Base-by-base conservation (phyloP, 2,888 invertebrate species). In the Toxonevra muliebris region DNA sequence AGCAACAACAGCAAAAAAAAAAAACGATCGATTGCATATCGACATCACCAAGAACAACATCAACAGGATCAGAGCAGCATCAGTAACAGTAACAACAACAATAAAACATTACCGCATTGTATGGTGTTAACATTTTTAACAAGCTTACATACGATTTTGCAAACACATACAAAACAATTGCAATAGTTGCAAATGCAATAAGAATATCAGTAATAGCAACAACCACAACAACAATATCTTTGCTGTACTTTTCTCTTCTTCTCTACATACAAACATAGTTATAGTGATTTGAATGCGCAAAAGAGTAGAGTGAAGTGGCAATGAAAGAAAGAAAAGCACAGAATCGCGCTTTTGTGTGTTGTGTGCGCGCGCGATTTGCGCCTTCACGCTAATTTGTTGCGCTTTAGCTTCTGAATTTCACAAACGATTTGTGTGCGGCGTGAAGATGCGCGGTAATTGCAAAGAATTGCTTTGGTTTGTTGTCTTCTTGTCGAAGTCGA, bases 371-470 rank as follows among this genome's bases (percentile, higher is more conserved):
- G 74, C 73, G 72, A 74, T 75, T 76, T 76, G 74, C 75, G 74
- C 75, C 75, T 76, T 76, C 74, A 75, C 75, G 75, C 74, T 75
- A 76, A 76, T 76, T 76, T 76, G 74, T 74, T 74, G 75, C 73
- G 74, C 71, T 71, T 69, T 72, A 66, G 75, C 75, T 76, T 75
- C 74, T 76, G 73, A 74, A 76, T 73, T 76, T 72, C 70, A 69
- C 68, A 63, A 64, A 64, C 64, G 63, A 69, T 68, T 65, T 68
- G 43, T 58, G 62, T 68, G 65, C 40, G 43, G 59, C 50, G 17
- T 48, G 17, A 58, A 66, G 65, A 68, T 69, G 57, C 17, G 15
- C 54, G 63, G 48, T 50, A 68, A 59, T 61, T 66, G 63, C 50
- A 62, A 10, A 52, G 59, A 13, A 61, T 48, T 41, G 63, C 60